These are phyloP conservation scores for Paracentrotus lividus DNA, from an alignment of 53 echinoderm and acorn worm genomes.

Conservation along the genomic window DNA sequence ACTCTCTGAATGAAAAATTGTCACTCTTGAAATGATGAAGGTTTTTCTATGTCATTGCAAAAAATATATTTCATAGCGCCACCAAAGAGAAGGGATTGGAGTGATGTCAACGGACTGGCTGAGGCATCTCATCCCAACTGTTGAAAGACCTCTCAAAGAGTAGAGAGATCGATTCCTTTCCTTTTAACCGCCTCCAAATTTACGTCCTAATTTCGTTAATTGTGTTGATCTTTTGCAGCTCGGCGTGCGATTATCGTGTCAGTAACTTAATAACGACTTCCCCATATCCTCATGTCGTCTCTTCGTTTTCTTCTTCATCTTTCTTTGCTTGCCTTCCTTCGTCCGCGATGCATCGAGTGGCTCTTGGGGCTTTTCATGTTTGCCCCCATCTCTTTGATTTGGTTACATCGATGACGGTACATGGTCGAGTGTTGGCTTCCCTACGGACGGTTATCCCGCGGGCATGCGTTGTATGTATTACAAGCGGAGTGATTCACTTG, in stretches of 20 bases:
- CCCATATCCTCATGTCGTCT: slow-evolving; percentile 57
- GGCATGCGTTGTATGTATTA: slow-evolving; percentile 29
- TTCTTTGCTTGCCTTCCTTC: background rate
- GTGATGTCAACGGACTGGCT: slow-evolving; percentile 1
- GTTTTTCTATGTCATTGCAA: background rate
- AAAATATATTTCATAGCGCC: background rate
- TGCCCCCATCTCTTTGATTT: slow-evolving; percentile 47
- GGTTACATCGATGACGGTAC: slow-evolving; percentile 32
- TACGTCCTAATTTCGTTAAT: slow-evolving; percentile 70
- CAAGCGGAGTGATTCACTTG: slow-evolving; percentile 11
- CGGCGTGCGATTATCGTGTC: slow-evolving; percentile 72
- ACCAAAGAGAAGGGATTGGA: slow-evolving; percentile 9
- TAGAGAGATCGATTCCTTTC: slow-evolving; percentile 52
- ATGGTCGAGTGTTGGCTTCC: slow-evolving; percentile 22
- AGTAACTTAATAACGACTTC: slow-evolving; percentile 68
- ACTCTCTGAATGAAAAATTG: too few relatives aligned
- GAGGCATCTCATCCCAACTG: slow-evolving; percentile 49
- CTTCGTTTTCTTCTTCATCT: slow-evolving; percentile 32
- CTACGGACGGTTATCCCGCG: slow-evolving; percentile 3
- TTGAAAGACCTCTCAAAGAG: slow-evolving; percentile 31
- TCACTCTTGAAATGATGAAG: too few relatives aligned
- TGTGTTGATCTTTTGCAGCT: slow-evolving; percentile 72
- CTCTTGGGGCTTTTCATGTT: slow-evolving; percentile 39
- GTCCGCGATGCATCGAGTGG: slow-evolving; percentile 9
- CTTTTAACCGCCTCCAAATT: slow-evolving; percentile 67